Evolutionary conservation across 35 echinoderm and acorn worm species (phyloP).

Genomic region (Chiridota heheva): DNA sequence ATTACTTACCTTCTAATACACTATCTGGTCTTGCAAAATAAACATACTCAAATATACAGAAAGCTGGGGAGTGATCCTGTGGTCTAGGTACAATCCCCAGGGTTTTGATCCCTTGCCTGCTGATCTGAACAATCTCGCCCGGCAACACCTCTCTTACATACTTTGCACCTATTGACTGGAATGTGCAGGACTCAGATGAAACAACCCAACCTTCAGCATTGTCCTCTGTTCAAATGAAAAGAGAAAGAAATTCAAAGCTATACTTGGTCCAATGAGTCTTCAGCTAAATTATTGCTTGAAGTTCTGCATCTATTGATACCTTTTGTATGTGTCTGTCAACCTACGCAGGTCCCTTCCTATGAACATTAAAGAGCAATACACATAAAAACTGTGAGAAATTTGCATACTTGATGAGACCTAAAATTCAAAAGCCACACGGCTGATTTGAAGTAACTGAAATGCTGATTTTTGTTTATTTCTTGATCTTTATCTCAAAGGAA

Average conservation of each 20-base stretch:
- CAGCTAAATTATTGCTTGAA: no score
- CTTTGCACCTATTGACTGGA: slow-evolving; percentile 89
- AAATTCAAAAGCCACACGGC: no score
- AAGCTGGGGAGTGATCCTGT: slow-evolving; percentile 66
- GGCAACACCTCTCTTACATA: slow-evolving; percentile 82
- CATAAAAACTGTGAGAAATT: no score
- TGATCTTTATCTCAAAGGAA: no score
- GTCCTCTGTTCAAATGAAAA: slow-evolving; percentile 5
- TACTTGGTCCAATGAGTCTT: no score
- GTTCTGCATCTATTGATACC: no score
- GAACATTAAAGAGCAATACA: no score
- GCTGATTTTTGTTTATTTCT: no score
- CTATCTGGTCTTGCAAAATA: slow-evolving; percentile 96
- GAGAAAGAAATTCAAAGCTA: not conserved
- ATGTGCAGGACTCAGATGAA: slow-evolving; percentile 87
- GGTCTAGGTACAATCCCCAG: slow-evolving; percentile 73
- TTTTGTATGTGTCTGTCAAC: no score
- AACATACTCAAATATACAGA: slow-evolving; percentile 98
- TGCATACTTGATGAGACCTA: no score
- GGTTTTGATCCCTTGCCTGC: slow-evolving; percentile 71
- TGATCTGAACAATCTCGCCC: slow-evolving; percentile 80
- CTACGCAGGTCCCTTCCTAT: no score
- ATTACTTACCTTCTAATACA: slow-evolving; percentile 74
- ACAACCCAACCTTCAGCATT: slow-evolving; percentile 91
- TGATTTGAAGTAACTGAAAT: no score